Evolutionary conservation across 2,113 vertebrate genomes (phyloP).

Genomic region (Eonycteris spelaea): DNA sequence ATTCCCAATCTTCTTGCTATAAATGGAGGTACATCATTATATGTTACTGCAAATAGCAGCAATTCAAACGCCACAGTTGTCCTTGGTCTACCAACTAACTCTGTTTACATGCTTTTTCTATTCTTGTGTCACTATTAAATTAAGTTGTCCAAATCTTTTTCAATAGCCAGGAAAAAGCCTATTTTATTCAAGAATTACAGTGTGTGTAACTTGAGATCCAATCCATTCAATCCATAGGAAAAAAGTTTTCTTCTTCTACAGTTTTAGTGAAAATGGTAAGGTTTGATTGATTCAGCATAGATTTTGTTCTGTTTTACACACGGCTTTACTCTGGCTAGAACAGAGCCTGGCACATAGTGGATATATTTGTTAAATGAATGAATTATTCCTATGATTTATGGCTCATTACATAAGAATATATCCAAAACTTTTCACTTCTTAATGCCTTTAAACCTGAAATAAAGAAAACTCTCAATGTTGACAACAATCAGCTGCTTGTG

Average conservation of each 20-base stretch:
- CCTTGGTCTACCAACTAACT: slow-evolving; percentile 11
- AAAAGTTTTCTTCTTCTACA: slow-evolving; percentile 3
- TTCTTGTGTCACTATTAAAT: neutral
- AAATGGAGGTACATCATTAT: neutral
- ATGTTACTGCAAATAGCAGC: neutral
- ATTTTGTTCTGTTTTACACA: slow-evolving; percentile 17
- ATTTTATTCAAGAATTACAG: slow-evolving; percentile 40
- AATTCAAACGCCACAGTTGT: neutral
- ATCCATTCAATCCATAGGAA: neutral
- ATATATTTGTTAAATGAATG: slow-evolving; percentile 28
- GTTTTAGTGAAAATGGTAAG: slow-evolving; percentile 32
- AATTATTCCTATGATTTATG: neutral
- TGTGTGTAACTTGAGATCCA: neutral
- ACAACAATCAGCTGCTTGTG: neutral
- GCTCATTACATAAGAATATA: neutral
- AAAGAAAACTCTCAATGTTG: neutral
- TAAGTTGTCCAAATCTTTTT: slow-evolving; percentile 30
- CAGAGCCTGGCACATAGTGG: neutral
- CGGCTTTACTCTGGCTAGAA: neutral
- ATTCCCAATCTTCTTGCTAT: neutral
- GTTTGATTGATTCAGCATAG: neutral
- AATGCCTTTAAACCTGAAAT: slow-evolving; percentile 22
- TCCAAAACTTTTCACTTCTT: neutral
- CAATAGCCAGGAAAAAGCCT: neutral
- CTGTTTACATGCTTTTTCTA: slow-evolving; percentile 21